Conservation (phyloP, 2,888 invertebrate genomes). For the Tenthredo notha region DNA sequence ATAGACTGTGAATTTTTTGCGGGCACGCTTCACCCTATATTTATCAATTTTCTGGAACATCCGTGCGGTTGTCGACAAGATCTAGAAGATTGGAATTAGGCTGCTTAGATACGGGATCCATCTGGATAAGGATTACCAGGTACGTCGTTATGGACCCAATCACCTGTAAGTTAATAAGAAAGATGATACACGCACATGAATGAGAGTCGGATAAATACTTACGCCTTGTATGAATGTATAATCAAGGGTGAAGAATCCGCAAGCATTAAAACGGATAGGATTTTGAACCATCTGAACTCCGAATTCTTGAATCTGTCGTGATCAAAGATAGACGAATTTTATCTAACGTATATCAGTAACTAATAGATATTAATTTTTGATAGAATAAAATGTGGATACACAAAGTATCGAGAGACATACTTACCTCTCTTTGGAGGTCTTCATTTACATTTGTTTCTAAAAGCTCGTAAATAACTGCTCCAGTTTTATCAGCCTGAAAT, state of each 20-base stretch:
- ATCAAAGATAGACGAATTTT: background rate
- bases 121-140: slow-evolving; percentile 49
- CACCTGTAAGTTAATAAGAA: slow-evolving; percentile 6
- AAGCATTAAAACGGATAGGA: slow-evolving; percentile 52
- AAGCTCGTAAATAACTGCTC: slow-evolving; percentile 23
- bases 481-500: slow-evolving; percentile 25
- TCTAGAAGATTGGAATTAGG: no score
- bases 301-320: background rate
- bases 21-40: no score
- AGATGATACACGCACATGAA: background rate
- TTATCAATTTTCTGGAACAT: no score
- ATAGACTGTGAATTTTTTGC: no score
- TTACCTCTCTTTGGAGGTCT: background rate
- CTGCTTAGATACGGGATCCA: no score
- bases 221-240: slow-evolving; percentile 25
- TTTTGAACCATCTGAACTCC: slow-evolving; percentile 1
- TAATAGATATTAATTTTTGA: no score
- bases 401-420: no score
- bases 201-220: background rate
- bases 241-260: slow-evolving; percentile 55
- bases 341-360: background rate
- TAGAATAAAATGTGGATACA: no score
- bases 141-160: slow-evolving; percentile 58
- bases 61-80: no score
- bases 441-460: background rate